phyloP scores from a whole-genome alignment of 2,797 vertebrate genomes.

The Tokudaia tokunoshimensis region DNA sequence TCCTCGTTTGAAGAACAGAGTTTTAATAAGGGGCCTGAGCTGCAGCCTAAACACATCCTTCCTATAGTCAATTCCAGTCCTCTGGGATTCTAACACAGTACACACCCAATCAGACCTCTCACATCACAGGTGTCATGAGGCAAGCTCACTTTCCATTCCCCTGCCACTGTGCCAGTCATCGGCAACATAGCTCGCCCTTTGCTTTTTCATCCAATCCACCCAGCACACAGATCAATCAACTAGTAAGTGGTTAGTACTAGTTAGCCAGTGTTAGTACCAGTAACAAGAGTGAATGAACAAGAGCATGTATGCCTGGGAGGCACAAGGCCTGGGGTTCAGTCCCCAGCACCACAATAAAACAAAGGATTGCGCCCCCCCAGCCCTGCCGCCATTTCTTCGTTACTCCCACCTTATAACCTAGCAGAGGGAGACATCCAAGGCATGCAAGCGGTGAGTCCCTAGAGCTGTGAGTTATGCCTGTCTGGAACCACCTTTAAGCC shows the following conservation, averaged over 20 bases:
- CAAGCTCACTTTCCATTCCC: background rate
- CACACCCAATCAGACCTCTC: background rate
- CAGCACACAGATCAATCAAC: background rate
- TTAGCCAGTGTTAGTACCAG: too few species aligned
- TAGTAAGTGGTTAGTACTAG: background rate
- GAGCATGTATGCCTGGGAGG: background rate
- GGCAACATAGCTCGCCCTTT: background rate
- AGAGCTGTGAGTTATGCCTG: background rate
- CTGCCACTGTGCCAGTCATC: background rate
- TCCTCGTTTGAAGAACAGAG: background rate
- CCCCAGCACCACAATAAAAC: background rate
- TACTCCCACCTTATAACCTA: background rate
- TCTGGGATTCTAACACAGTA: background rate
- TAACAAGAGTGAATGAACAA: background rate
- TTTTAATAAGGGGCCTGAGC: conserved; percentile 15
- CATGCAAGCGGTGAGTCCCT: background rate
- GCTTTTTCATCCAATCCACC: background rate
- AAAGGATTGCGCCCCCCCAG: background rate
- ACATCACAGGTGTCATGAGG: background rate
- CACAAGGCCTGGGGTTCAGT: background rate
- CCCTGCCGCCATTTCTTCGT: background rate
- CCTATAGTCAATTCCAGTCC: background rate
- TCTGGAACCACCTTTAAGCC: background rate
- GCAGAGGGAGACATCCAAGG: background rate
- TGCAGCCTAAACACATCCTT: background rate